phyloP scores from a whole-genome alignment of 1,140 invertebrate genomes.

The Caenorhabditis inopinata region DNA sequence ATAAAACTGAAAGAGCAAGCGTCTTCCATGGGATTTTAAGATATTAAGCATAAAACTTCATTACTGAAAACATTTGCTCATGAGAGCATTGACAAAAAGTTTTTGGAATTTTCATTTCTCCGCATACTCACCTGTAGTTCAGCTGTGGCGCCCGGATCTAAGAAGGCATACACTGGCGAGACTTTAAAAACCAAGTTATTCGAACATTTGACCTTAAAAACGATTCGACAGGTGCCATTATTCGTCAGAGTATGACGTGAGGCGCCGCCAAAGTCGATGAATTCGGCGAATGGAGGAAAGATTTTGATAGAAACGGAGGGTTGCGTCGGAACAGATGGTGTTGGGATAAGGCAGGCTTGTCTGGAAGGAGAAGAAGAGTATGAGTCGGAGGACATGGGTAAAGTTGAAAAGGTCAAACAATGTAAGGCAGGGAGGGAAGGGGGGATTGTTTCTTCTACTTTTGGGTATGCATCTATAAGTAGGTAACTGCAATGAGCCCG shows the following conservation, averaged over 20 bases:
- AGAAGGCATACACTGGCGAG: conserved; percentile 6
- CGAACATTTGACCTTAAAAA: conserved; percentile 42
- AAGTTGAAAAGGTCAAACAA: background rate
- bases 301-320: conserved; percentile 16
- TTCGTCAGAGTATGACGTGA: conserved; percentile 41
- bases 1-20: no score
- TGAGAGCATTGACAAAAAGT: no score
- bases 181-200: conserved; percentile 43
- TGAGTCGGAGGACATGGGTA: background rate
- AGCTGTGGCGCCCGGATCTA: background rate
- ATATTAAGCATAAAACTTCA: no score
- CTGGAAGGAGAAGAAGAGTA: background rate
- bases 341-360: conserved; percentile 27
- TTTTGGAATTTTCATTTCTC: no score
- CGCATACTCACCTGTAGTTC: background rate
- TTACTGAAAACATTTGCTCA: no score
- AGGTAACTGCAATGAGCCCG: background rate
- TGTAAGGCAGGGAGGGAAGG: background rate
- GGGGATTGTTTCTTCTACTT: background rate
- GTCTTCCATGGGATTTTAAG: no score
- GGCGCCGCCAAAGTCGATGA: conserved; percentile 45
- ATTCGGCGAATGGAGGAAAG: conserved; percentile 42
- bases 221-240: conserved; percentile 20
- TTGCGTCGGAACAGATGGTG: background rate
- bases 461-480: conserved; percentile 14